Evolutionary conservation across 2,113 vertebrate genomes (phyloP).

Genomic region (Mobula hypostoma): DNA sequence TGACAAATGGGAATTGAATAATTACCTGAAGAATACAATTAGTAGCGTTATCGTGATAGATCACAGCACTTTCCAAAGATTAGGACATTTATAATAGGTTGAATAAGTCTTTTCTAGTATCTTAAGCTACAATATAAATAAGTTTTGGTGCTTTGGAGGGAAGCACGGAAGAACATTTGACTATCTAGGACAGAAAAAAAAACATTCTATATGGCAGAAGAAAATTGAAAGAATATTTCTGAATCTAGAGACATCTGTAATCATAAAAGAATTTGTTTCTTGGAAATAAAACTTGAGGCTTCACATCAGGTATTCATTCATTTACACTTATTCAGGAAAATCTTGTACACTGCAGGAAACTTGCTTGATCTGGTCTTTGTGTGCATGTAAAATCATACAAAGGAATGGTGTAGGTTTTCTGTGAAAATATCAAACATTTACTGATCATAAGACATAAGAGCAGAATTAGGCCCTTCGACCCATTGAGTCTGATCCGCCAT

Average conservation of each 20-base stretch:
- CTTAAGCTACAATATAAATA: neutral
- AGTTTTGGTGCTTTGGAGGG: neutral
- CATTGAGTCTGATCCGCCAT: too few relatives aligned
- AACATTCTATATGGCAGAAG: neutral
- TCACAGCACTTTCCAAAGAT: too few relatives aligned
- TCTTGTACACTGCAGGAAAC: neutral
- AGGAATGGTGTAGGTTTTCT: neutral
- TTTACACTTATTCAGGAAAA: neutral
- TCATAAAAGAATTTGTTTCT: neutral
- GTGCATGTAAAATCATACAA: neutral
- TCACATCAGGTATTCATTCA: neutral
- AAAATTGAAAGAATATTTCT: neutral
- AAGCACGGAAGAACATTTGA: neutral
- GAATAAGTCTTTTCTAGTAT: neutral
- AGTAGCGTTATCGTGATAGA: too few relatives aligned
- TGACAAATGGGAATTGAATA: too few relatives aligned
- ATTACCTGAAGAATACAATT: too few relatives aligned
- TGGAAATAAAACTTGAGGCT: neutral
- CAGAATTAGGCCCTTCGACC: too few relatives aligned
- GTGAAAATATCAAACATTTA: neutral
- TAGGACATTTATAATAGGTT: too few relatives aligned
- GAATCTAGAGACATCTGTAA: neutral
- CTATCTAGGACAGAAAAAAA: neutral
- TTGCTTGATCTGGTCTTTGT: neutral
- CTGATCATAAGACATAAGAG: too few relatives aligned